Conservation (phyloP, 92 coral and sea anemone genomes). For the Actinostola sp. region DNA sequence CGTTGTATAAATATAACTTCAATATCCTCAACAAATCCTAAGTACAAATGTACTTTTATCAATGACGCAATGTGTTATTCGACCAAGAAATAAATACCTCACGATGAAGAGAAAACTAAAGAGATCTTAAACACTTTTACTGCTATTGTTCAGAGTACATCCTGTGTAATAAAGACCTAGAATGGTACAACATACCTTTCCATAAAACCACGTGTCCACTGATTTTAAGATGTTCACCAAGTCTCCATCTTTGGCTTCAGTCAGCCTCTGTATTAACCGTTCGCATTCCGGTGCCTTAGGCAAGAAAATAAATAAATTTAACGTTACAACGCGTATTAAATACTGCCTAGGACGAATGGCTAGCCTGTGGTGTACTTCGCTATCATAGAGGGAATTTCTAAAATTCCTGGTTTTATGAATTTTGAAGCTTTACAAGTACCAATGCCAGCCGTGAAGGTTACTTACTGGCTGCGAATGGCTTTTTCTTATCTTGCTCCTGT, state of each 20-base stretch:
- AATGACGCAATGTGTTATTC: neutral
- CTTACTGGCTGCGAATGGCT: conserved; percentile 97
- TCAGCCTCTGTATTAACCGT: conserved; percentile 83
- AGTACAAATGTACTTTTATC: neutral
- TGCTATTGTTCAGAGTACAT: neutral
- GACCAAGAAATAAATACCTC: neutral
- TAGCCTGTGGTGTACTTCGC: too few relatives aligned
- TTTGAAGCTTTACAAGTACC: conserved; percentile 4
- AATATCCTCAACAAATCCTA: too few relatives aligned
- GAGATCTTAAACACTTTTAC: neutral
- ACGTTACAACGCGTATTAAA: neutral
- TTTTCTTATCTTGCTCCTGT: conserved; percentile 94
- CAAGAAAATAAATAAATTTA: conserved; percentile 21
- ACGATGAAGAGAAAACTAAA: neutral
- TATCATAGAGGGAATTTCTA: neutral
- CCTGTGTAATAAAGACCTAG: neutral
- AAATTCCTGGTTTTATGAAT: neutral
- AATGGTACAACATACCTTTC: conserved; percentile 68
- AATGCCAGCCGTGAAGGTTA: neutral
- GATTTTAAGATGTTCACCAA: conserved; percentile 77
- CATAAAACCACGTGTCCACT: conserved; percentile 95
- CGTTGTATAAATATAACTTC: too few relatives aligned
- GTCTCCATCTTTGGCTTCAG: conserved; percentile 82
- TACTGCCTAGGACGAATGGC: too few relatives aligned
- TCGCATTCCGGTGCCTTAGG: conserved; percentile 90